phyloP scores from a whole-genome alignment of 2,113 vertebrate species.

The Anolis sagrei region DNA sequence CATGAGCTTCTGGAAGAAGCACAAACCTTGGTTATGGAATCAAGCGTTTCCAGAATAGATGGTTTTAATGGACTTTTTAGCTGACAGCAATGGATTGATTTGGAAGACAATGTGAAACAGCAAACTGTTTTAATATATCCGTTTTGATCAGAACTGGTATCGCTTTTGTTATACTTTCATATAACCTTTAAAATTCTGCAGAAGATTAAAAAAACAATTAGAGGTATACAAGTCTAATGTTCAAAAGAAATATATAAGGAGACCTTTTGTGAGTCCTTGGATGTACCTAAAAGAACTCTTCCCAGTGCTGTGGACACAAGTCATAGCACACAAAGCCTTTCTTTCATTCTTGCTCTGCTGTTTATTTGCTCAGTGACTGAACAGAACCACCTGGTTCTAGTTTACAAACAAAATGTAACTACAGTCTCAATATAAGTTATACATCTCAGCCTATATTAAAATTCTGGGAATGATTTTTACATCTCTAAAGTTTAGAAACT shows the following conservation, averaged over 20 bases:
- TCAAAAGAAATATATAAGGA: background rate
- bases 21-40: too few relatives aligned
- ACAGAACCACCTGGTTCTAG: background rate
- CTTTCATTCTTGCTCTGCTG: background rate
- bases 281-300: background rate
- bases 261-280: background rate
- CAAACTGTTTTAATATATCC: too few relatives aligned
- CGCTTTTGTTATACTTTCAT: too few relatives aligned
- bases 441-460: background rate
- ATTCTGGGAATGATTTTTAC: background rate
- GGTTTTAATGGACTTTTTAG: too few relatives aligned
- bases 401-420: constrained; percentile 2
- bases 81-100: too few relatives aligned
- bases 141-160: too few relatives aligned
- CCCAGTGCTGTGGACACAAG: background rate
- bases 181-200: background rate
- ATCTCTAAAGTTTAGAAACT: background rate
- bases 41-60: too few relatives aligned
- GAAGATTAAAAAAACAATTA: background rate
- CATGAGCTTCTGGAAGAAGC: too few relatives aligned
- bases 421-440: background rate
- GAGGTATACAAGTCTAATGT: background rate
- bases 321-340: background rate
- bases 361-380: background rate
- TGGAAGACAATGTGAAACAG: too few relatives aligned